Base-by-base conservation (phyloP, 2,888 invertebrate genomes). In the Chrysotoxum bicinctum region DNA sequence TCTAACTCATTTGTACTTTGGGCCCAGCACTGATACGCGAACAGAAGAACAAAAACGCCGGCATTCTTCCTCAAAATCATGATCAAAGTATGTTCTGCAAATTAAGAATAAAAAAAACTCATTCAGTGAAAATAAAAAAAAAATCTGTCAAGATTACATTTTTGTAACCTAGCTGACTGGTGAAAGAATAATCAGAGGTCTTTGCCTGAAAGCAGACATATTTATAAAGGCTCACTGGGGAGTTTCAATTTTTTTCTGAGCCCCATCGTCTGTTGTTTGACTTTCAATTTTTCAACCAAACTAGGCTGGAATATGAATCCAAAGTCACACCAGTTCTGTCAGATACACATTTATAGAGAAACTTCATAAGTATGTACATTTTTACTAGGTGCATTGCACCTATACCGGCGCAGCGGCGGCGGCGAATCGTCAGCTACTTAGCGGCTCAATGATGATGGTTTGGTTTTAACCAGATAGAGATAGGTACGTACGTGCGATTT, bases 61-160 rank as follows among this genome's bases (percentile, higher is more conserved):
- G 88, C 81, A 82, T 88, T 87, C 87, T 88, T 90, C 81, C 90
- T 90, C 79, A 89, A 88, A 83, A 90, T 89, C 91, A 91, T 91
- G 68, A 30, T 68, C 10, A 32, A 64, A 3, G 16, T 62, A 43
- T 50, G 23, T 48, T 74, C 83, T 85, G 73, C 8, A 76, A 77
- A 10, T 5, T 26, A 9, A 19, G 14, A 50, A 48, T 35, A 60
- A 79, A 62, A 52, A 10, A 58, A 40, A 10, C 14, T 26, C n/a
- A 54, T 32, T 75, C 6, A 30, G 16, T 43, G 32, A 75, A 40
- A 66, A 62, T 21, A 40, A 35, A 54, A n/a, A 54, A n/a, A 30
- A 10, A 37, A 50, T 40, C 32, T 70, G 69, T 79, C 79, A 72
- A 12, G 40, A 72, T 72, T 62, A 60, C 66, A 58, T 72, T 72